phyloP scores from a whole-genome alignment of 2,888 invertebrate genomes.

The Eristalis arbustorum region DNA sequence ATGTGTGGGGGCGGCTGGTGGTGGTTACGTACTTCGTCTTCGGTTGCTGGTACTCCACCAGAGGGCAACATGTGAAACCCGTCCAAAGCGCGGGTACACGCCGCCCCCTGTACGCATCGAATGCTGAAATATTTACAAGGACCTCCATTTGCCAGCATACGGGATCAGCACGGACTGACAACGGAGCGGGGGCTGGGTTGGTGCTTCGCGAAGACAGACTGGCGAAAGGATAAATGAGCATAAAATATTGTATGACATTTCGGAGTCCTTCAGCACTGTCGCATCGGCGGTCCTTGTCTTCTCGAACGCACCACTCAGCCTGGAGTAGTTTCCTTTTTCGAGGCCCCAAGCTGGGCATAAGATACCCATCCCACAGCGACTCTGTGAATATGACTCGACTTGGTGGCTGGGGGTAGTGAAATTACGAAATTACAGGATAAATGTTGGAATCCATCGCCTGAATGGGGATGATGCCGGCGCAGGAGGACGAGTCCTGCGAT shows the following conservation, averaged over 20 bases:
- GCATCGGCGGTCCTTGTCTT: neutral
- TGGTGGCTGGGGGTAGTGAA: constrained; percentile 1
- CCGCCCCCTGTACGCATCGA: constrained; percentile 48
- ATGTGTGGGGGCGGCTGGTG: constrained; percentile 29
- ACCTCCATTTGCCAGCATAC: constrained; percentile 64
- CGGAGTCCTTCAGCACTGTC: constrained; percentile 44
- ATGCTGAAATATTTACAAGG: constrained; percentile 67
- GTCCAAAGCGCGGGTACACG: neutral
- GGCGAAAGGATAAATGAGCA: constrained; percentile 56
- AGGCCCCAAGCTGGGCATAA: constrained; percentile 32
- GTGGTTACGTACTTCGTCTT: constrained; percentile 52
- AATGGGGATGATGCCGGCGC: neutral
- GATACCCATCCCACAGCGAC: constrained; percentile 22
- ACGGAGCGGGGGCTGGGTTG: neutral
- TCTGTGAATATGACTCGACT: constrained; percentile 54
- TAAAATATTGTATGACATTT: constrained; percentile 70
- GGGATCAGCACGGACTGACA: constrained; percentile 31
- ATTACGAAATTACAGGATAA: constrained; percentile 46
- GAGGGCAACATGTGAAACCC: constrained; percentile 69
- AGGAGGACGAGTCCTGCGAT: constrained; percentile 31
- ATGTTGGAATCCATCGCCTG: constrained; percentile 18
- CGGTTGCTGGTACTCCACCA: constrained; percentile 53
- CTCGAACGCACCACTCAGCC: constrained; percentile 13
- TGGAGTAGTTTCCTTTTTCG: constrained; percentile 55
- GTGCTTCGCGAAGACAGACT: neutral